A percentile compares a stretch with the other conserved stretches of the same genome.
These are phyloP conservation scores for Trichomycterus rosablanca DNA, from an alignment of 2,113 vertebrate genomes.

Conservation along the genomic window DNA sequence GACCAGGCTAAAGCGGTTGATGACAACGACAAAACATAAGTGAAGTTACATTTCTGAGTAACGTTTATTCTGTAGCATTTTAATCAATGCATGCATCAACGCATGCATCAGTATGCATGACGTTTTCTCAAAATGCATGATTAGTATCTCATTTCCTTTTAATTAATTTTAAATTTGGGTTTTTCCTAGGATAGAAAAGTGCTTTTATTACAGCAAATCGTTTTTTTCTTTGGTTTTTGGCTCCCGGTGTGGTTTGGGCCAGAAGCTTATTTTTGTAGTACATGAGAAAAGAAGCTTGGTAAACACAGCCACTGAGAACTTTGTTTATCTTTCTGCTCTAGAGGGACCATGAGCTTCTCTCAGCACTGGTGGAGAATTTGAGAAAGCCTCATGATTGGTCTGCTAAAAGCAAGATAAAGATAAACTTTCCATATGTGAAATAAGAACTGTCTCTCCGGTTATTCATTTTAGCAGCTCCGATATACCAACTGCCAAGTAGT, in stretches of 20 bases:
- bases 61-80: too few relatives aligned
- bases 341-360: background rate
- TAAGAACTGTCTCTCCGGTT: background rate
- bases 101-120: too few relatives aligned
- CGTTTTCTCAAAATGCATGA: too few relatives aligned
- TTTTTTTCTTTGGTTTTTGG: background rate
- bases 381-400: background rate
- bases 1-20: too few relatives aligned
- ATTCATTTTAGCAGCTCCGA: background rate
- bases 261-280: conserved; percentile 6
- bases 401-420: background rate
- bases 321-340: conserved; percentile 30
- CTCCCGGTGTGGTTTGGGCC: background rate
- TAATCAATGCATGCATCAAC: too few relatives aligned
- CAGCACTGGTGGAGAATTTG: background rate
- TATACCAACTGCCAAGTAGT: conserved; percentile 2
- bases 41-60: too few relatives aligned
- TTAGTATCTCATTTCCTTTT: too few relatives aligned
- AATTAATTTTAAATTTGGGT: too few relatives aligned
- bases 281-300: conserved; percentile 15
- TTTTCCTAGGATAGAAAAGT: too few relatives aligned
- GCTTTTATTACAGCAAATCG: background rate
- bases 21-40: too few relatives aligned
- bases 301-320: background rate
- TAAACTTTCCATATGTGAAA: conserved; percentile 7